These are phyloP conservation scores for Nyctereutes procyonoides DNA, from an alignment of 2,113 vertebrate genomes.

Conservation along the genomic window DNA sequence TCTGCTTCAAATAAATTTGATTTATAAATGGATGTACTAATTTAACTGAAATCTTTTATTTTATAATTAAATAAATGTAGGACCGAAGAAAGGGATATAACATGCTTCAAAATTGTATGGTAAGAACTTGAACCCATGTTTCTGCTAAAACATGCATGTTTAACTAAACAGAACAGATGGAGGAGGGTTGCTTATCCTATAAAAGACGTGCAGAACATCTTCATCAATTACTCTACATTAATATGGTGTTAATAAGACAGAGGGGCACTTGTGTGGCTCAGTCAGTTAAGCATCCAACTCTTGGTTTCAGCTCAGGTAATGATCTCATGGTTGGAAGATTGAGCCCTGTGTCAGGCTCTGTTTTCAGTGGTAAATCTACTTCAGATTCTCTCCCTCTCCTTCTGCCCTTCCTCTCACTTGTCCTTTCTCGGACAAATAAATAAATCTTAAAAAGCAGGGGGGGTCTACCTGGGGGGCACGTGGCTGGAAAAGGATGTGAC, in stretches of 20 bases:
- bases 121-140: neutral
- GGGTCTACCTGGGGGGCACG: neutral
- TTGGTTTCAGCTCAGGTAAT: neutral
- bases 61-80: slow-evolving; percentile 16
- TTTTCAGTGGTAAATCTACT: neutral
- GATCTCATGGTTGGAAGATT: neutral
- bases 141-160: neutral
- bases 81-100: neutral
- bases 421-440: neutral
- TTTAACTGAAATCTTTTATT: neutral
- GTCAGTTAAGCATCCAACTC: neutral
- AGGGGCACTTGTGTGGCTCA: neutral
- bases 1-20: slow-evolving; percentile 8
- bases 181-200: neutral
- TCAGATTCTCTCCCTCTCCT: neutral
- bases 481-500: neutral
- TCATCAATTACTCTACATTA: neutral
- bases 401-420: neutral
- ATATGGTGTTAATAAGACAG: neutral
- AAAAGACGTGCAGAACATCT: neutral
- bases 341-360: too few relatives aligned
- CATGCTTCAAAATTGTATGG: neutral
- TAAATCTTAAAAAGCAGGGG: neutral
- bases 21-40: slow-evolving; percentile 18
- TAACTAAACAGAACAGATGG: slow-evolving; percentile 24